Base-by-base conservation (phyloP, 2,888 invertebrate genomes). In the Falcaria lacertinaria region DNA sequence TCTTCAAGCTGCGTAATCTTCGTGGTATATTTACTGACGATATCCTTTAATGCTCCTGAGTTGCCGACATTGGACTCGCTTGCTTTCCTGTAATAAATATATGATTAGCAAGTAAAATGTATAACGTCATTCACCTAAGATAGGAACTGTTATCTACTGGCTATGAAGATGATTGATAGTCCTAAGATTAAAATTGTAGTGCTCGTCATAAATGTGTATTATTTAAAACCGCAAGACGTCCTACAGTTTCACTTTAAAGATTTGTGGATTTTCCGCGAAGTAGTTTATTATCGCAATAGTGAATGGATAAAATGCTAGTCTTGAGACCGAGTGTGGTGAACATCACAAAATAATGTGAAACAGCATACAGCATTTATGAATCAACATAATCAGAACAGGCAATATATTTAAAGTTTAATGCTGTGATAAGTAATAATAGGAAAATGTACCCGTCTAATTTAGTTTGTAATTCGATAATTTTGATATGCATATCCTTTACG, bases 1-100 rank as follows among this genome's bases (percentile, higher is more conserved):
- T 86, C 81, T 69, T 89, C 83, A 16, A 86, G 64, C 44, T 81
- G 76, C 8, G 74, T 60, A 32, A 80, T 77, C 71, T 83, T 86
- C 16, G 77, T 60, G 3, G 83, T 72, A 60, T 91, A 90, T 66
- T 90, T 88, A 52, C 58, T 64, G 43, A 69, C 57, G 14, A 71
- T 54, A 47, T 80, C 79, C 50, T 81, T 82, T 8, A 72, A 45
- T 36, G 68, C 60, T 46, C 80, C 79, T 42, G 66, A 57, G 45
- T 66, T 70, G 2, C 69, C 46, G 32, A 55, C 46, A 50, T 60
- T 69, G 22, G 60, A 54, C 39, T 76, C 72, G 56, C 66, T 76
- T 34, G 60, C 62, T 57, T 63, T 80, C 45, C 88, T 88, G 69
- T 44, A 85, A 81, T 47, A 54, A 65, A 67, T 45, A 57, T 34